These are phyloP conservation scores for Eilema depressum DNA, from an alignment of 2,888 invertebrate species.

Conservation along the genomic window DNA sequence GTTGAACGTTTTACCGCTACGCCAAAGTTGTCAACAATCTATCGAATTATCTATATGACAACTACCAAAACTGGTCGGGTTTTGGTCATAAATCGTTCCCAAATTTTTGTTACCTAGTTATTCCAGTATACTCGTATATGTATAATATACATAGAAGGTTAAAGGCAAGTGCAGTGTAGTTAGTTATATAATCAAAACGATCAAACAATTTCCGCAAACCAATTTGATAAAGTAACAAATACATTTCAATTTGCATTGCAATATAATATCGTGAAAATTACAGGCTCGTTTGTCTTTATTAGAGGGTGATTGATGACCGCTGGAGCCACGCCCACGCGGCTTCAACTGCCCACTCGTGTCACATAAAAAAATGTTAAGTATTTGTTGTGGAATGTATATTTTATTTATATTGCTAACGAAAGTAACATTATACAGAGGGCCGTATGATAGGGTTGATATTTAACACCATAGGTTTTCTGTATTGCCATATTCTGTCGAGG, in stretches of 20 bases:
- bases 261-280: constrained; percentile 7
- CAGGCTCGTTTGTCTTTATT: constrained; percentile 11
- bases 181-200: neutral
- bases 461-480: too few species aligned
- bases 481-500: too few species aligned
- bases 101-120: too few species aligned
- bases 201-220: neutral
- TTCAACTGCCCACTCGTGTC: neutral
- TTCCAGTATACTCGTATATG: too few species aligned
- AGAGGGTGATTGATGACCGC: constrained; percentile 12
- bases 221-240: constrained; percentile 9
- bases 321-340: neutral
- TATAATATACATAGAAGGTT: too few species aligned
- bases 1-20: too few species aligned
- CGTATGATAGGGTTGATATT: too few species aligned
- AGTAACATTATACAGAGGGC: too few species aligned
- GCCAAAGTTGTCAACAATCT: too few species aligned
- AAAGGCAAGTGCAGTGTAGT: neutral
- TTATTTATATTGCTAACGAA: neutral
- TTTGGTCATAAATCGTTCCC: too few species aligned
- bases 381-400: neutral
- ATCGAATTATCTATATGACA: too few species aligned
- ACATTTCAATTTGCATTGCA: constrained; percentile 10
- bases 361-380: neutral
- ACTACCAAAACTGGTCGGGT: too few species aligned